Conservation (phyloP, 2,888 invertebrate genomes). For the Drosophila paramelanica region DNA sequence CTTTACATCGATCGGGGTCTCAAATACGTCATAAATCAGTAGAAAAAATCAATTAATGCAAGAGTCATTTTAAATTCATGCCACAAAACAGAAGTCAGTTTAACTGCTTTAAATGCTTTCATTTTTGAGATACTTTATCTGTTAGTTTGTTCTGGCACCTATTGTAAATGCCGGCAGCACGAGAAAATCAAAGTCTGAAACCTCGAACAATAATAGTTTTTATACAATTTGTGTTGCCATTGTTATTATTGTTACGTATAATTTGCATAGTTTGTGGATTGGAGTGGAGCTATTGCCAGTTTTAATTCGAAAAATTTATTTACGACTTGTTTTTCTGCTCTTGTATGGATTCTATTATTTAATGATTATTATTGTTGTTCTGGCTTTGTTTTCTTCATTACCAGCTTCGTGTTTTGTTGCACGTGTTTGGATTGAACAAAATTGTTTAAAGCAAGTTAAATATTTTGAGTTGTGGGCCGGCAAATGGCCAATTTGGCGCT, state of each 20-base stretch:
- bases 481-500: slow-evolving; percentile 43
- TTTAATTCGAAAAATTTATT: slow-evolving; percentile 57
- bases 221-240: slow-evolving; percentile 42
- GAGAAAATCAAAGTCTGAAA: slow-evolving; percentile 31
- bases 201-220: slow-evolving; percentile 27
- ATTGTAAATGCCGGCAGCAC: slow-evolving; percentile 32
- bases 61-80: slow-evolving; percentile 35
- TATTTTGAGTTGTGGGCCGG: slow-evolving; percentile 40
- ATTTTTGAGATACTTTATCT: slow-evolving; percentile 47
- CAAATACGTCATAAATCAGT: slow-evolving; percentile 15
- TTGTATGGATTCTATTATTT: slow-evolving; percentile 51
- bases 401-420: slow-evolving; percentile 51
- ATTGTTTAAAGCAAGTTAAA: slow-evolving; percentile 33
- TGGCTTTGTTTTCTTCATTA: slow-evolving; percentile 38
- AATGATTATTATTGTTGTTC: slow-evolving; percentile 60
- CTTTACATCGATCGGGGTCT: neutral
- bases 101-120: slow-evolving; percentile 56
- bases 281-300: slow-evolving; percentile 42
- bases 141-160: slow-evolving; percentile 47
- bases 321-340: slow-evolving; percentile 37
- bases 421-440: slow-evolving; percentile 65
- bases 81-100: slow-evolving; percentile 61
- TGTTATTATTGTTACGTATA: slow-evolving; percentile 38
- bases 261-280: slow-evolving; percentile 51
- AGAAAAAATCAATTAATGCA: slow-evolving; percentile 36